Base-by-base conservation (phyloP, 2,888 invertebrate genomes). In the Drosophila formosana region DNA sequence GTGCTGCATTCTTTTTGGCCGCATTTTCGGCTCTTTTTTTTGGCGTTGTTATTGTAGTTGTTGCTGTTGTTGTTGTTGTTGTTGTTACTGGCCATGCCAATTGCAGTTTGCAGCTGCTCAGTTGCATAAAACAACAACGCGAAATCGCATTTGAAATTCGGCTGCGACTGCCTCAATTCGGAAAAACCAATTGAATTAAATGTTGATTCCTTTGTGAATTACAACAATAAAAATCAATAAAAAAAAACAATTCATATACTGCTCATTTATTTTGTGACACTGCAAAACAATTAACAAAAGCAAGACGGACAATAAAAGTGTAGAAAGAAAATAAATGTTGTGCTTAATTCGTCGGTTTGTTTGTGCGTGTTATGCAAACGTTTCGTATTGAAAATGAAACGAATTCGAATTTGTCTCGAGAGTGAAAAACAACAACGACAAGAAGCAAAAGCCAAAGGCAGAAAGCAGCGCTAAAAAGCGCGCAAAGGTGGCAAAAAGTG, bases 291-390 rank as follows among this genome's bases (percentile, higher is more conserved):
- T 45, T 45, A 18, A 41, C 23, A 25, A 45, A 25, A 25, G 2
- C 3, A 11, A 23, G 4, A 4, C 7, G 25, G 25, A 9, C 25
- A 45, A 46, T 63, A 50, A 13, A 52, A 58, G 7, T 23, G 26
- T 37, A 41, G 41, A 49, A 41, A 41, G 39, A 47, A 60, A 45
- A 32, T 50, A 47, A 53, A 46, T 55, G 49, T 51, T 26, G 46
- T 52, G 53, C 37, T 60, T 58, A 43, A 37, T 50, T 69, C 26
- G 41, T 57, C 70, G 62, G 71, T 63, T 72, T 78, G 76, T 58
- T 61, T 80, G 86, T 82, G 83, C 81, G 86, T 86, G 88, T 85
- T 85, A 88, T 85, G 85, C 88, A 85, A 85, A 88, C 83, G 39
- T 67, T 76, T 74, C 64, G 68, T 66, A 57, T 63, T 45, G 53